These are phyloP conservation scores for Mungos mungo DNA, from an alignment of 2,113 vertebrate species.

Conservation along the genomic window DNA sequence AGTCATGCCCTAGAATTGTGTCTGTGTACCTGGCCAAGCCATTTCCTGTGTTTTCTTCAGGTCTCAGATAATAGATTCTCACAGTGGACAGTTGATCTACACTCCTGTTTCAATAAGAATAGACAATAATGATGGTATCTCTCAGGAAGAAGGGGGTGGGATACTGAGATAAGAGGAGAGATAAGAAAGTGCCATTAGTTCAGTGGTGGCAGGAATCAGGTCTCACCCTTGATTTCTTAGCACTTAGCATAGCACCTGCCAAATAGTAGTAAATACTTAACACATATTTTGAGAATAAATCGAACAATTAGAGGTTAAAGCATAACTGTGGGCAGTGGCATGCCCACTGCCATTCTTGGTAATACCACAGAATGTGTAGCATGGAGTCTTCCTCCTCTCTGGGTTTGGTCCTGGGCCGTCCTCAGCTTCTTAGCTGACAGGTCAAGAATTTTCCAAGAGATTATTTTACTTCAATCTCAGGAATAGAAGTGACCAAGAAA, in stretches of 20 bases:
- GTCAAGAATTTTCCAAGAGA: neutral
- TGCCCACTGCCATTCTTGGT: too few species aligned
- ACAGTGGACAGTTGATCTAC: neutral
- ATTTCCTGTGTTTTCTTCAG: constrained; percentile 21
- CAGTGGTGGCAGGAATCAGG: too few species aligned
- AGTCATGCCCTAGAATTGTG: neutral
- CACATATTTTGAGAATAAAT: neutral
- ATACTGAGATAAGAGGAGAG: neutral
- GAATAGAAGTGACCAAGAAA: neutral
- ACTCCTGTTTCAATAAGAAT: neutral
- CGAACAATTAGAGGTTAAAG: neutral
- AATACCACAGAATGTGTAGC: neutral
- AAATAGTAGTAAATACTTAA: neutral
- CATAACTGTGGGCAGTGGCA: neutral
- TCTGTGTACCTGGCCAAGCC: neutral
- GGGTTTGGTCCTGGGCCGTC: neutral
- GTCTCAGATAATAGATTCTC: neutral
- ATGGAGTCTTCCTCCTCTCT: neutral
- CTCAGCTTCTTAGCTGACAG: neutral
- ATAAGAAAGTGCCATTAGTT: neutral
- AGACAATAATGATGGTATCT: neutral
- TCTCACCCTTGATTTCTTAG: neutral
- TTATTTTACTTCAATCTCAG: neutral
- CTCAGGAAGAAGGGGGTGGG: neutral
- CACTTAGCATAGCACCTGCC: neutral